A percentile compares a stretch with the other conserved stretches of the same genome.
Evolutionary conservation across 37 sponge, comb jelly and placozoan genomes (phyloP).

Genomic region (Agelas oroides): DNA sequence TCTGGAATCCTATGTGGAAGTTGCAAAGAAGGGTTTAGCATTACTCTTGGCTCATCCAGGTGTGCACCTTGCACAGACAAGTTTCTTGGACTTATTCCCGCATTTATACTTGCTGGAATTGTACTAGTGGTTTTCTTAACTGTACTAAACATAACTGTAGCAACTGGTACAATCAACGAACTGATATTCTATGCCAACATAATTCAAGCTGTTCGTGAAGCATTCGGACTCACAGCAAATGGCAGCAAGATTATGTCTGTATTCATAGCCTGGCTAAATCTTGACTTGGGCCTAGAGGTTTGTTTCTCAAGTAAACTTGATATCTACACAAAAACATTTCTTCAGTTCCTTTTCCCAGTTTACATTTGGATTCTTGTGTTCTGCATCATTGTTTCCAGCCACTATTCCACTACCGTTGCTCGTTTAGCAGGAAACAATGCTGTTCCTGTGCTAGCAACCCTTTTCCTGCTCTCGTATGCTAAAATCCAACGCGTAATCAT

Average conservation of each 20-base stretch:
- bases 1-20: constrained; percentile 4
- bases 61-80: background rate
- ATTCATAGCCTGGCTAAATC: background rate
- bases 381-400: background rate
- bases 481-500: constrained; percentile 1
- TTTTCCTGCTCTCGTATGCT: constrained; percentile 3
- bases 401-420: background rate
- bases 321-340: background rate
- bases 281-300: constrained; percentile 5
- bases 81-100: background rate
- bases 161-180: background rate
- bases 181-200: background rate
- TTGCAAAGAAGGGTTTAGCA: background rate
- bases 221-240: background rate
- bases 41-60: background rate
- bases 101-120: background rate
- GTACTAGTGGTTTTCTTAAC: background rate
- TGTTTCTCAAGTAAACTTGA: constrained; percentile 2
- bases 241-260: background rate
- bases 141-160: background rate
- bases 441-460: constrained; percentile 1
- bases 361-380: background rate
- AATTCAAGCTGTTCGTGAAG: background rate
- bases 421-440: background rate
- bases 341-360: constrained; percentile 15